Base-by-base conservation (phyloP, 2,888 invertebrate genomes). In the Liodrosophila aerea region DNA sequence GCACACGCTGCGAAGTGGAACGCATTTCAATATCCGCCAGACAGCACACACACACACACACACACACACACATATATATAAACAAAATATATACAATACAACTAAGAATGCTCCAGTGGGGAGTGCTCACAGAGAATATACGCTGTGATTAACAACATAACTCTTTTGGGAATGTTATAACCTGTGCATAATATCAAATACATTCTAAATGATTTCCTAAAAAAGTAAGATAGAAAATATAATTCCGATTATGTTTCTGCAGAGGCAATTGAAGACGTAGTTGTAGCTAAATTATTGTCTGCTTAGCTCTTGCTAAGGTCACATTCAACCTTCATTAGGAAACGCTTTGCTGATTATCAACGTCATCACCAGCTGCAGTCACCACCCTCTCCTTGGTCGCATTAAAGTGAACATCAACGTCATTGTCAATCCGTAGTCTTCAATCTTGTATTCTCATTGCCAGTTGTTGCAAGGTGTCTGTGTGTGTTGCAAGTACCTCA, bases 1-100 rank as follows among this genome's bases (percentile, higher is more conserved):
- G 76, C 88, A 89, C 74, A 81, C 84, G 88, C 88, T 88, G 85
- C 87, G 87, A 89, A 87, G 89, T 88, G 88, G 87, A 88, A 88
- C 89, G 86, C 77, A 80, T 87, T 72, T 73, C 74, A 85, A 87
- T 87, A 88, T 88, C 88, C 88, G 88, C 78, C 86, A 86, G 31
- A 59, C n/a, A 8, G n/a, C 16, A 7, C 30, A 67, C 33, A 40
- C 46, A 54, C 33, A 43, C 22, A 22, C 22, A 22, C 5, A 22
- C 5, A 22, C 22, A 2, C 22, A 33, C 43, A 44, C 13, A 40
- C 44, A 41, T n/a, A n/a, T n/a, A n/a, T n/a, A n/a, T n/a, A n/a
- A n/a, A n/a, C n/a, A n/a, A n/a, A 60, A 12, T 41, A 11, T 27
- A 34, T 43, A 22, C 12, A 11, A 34, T 16, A n/a, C 4, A 16